Conservation (phyloP, 2,113 vertebrate species). For the Solenodon paradoxus region DNA sequence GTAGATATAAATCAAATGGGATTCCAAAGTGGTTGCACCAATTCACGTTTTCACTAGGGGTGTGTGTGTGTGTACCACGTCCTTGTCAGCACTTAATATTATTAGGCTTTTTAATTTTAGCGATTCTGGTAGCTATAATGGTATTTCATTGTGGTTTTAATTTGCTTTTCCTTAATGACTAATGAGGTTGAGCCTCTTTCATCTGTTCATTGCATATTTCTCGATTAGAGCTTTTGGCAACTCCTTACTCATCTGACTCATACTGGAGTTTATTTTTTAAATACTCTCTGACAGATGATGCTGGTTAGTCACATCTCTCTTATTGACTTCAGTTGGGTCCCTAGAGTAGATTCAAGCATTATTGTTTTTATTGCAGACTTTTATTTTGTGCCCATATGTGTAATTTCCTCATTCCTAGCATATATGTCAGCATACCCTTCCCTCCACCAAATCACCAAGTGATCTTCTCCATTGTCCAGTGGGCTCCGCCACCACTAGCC, state of each 20-base stretch:
- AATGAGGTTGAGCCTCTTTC: background rate
- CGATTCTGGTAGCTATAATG: background rate
- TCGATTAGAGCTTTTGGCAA: constrained; percentile 11
- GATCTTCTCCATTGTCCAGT: too few relatives aligned
- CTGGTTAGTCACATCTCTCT: background rate
- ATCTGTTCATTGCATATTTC: background rate
- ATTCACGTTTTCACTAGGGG: background rate
- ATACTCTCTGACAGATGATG: background rate
- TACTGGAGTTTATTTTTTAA: background rate
- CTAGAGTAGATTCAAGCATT: background rate
- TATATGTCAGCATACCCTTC: too few relatives aligned
- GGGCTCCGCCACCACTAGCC: too few relatives aligned
- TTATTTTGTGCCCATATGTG: too few relatives aligned
- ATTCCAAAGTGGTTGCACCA: background rate
- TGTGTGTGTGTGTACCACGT: background rate
- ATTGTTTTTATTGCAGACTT: too few relatives aligned
- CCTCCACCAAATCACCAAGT: too few relatives aligned
- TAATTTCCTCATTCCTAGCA: too few relatives aligned
- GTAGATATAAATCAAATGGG: background rate
- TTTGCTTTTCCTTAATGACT: background rate
- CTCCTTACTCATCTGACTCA: constrained; percentile 11
- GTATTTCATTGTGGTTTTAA: background rate
- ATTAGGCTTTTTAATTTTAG: constrained; percentile 16
- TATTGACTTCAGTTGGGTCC: background rate
- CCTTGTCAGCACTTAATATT: background rate